Conservation (phyloP, 2,797 vertebrate species). For the Pseudochromis fuscus region DNA sequence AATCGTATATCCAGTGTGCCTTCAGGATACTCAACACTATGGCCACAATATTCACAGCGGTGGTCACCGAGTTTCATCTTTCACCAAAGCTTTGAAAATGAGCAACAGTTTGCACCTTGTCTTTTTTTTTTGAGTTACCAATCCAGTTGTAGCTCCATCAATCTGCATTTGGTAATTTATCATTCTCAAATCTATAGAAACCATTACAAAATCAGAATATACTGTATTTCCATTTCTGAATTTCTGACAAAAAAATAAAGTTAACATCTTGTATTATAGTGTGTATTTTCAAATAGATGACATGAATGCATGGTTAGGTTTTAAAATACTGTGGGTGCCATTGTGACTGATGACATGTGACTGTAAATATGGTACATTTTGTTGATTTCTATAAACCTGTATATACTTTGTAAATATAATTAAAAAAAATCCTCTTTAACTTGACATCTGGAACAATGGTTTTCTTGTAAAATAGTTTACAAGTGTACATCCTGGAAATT, state of each 20-base stretch:
- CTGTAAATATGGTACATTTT: constrained; percentile 39
- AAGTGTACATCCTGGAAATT: constrained; percentile 11
- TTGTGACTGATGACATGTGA: not conserved
- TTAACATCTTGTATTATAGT: not conserved
- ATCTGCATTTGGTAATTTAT: not conserved
- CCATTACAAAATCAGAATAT: not conserved
- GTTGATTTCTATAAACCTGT: constrained; percentile 32
- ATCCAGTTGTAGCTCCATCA: not conserved
- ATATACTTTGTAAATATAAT: constrained; percentile 55
- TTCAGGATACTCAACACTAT: not conserved
- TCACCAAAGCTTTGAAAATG: not conserved
- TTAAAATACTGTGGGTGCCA: too few relatives aligned
- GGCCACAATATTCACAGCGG: not conserved
- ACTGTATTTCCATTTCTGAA: not conserved
- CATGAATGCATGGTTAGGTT: not conserved
- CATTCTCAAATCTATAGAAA: not conserved
- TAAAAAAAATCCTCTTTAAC: constrained; percentile 45
- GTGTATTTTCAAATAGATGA: constrained; percentile 6
- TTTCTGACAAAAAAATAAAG: not conserved
- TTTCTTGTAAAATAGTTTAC: not conserved
- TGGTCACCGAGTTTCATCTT: constrained; percentile 4
- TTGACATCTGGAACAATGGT: not conserved
- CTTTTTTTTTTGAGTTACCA: not conserved
- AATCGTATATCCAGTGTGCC: not conserved
- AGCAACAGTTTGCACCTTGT: not conserved